Conservation (phyloP, 2,888 invertebrate genomes). For the Dicycla oo region DNA sequence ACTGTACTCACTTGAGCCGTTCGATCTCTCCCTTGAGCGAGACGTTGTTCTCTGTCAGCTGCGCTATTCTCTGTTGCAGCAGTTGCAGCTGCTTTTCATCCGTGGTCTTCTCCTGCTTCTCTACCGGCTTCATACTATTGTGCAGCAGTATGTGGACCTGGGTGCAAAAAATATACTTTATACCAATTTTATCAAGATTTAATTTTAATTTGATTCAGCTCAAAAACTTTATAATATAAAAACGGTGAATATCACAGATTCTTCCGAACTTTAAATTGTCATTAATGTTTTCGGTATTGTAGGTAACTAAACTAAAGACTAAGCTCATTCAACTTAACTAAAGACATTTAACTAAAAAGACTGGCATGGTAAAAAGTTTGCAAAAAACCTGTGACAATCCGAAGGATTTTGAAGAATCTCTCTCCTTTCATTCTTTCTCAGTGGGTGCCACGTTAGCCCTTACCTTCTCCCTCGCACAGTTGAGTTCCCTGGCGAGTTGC, state of each 20-base stretch:
- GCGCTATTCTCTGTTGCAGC: conserved; percentile 85
- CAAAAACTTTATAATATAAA: background rate
- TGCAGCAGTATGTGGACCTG: conserved; percentile 84
- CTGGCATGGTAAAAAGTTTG: background rate
- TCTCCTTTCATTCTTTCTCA: background rate
- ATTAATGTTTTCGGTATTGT: background rate
- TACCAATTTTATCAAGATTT: background rate
- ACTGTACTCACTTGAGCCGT: conserved; percentile 80
- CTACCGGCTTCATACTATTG: conserved; percentile 77
- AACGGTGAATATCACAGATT: background rate
- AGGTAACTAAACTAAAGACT: background rate
- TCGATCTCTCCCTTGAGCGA: conserved; percentile 85
- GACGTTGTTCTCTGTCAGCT: conserved; percentile 87
- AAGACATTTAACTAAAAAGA: too few relatives aligned
- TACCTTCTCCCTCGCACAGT: conserved; percentile 91
- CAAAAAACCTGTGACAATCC: background rate
- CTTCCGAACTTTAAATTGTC: background rate
- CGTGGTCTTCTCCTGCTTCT: conserved; percentile 79
- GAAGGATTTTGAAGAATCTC: background rate
- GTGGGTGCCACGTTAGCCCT: too few relatives aligned
- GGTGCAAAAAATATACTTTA: background rate
- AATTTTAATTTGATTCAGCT: background rate
- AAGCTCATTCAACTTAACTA: too few relatives aligned
- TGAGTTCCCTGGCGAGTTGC: conserved; percentile 92
- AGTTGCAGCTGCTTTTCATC: conserved; percentile 87